phyloP scores from a whole-genome alignment of 64 coral and sea anemone genomes.

The Porites australiensis region DNA sequence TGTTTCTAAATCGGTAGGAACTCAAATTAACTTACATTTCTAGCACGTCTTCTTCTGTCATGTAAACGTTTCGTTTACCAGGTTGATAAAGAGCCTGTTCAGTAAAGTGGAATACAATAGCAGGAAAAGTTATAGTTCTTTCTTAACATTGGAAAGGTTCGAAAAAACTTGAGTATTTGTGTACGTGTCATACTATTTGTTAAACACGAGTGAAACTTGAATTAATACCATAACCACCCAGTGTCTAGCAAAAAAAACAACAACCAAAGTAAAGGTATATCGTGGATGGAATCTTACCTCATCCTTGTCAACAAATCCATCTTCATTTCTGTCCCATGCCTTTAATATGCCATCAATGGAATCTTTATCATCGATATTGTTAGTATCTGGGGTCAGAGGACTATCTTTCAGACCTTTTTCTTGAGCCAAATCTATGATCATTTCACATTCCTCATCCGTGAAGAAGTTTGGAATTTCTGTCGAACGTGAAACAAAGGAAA shows the following conservation, averaged over 20 bases:
- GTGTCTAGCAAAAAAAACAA: no score
- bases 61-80: conserved; percentile 80
- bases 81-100: conserved; percentile 74
- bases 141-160: no score
- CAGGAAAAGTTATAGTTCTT: no score
- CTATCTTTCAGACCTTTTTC: conserved; percentile 87
- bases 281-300: conserved; percentile 67
- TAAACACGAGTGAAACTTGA: no score
- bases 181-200: no score
- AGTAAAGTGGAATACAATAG: not conserved
- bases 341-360: conserved; percentile 73
- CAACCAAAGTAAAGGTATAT: not conserved
- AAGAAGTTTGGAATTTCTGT: conserved; percentile 99
- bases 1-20: no score
- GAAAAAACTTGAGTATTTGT: no score
- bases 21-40: conserved; percentile 79
- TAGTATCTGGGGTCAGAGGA: conserved; percentile 44
- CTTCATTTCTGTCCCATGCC: conserved; percentile 84
- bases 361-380: conserved; percentile 28
- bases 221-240: no score
- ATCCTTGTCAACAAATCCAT: conserved; percentile 84
- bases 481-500: not conserved
- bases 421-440: conserved; percentile 89
- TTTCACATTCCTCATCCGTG: conserved; percentile 91
- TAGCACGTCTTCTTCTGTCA: conserved; percentile 67